phyloP scores from a whole-genome alignment of 2,797 vertebrate species.

The Octomys mimax region DNA sequence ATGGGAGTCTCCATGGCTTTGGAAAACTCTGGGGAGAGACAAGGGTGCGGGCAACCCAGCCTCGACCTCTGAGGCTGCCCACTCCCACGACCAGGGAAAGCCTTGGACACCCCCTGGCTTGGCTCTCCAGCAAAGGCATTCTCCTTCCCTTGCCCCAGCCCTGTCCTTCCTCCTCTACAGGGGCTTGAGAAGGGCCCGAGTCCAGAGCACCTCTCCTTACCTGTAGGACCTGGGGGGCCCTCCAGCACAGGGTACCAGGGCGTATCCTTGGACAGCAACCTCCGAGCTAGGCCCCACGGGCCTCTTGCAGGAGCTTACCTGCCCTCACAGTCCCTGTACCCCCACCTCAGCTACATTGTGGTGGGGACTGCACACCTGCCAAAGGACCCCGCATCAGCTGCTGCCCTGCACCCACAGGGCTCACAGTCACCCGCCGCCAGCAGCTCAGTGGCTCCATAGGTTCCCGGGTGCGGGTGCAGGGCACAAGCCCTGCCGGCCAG shows the following conservation, averaged over 20 bases:
- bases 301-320: neutral
- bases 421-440: neutral
- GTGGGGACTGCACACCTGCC: neutral
- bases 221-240: neutral
- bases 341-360: neutral
- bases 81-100: neutral
- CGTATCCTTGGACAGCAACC: neutral
- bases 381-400: rapidly evolving
- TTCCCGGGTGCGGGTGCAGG: slow-evolving; percentile 69
- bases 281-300: neutral
- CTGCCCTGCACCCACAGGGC: neutral
- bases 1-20: neutral
- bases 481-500: slow-evolving; percentile 40
- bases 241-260: neutral
- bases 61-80: neutral
- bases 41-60: neutral
- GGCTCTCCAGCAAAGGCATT: neutral
- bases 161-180: neutral
- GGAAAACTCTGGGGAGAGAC: neutral
- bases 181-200: too few species aligned
- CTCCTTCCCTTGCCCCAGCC: neutral
- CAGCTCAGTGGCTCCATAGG: neutral
- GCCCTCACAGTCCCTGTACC: too few species aligned
- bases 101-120: neutral
- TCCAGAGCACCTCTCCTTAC: neutral